Conservation (phyloP, 1,140 invertebrate species). For the Lepidostoma basale region DNA sequence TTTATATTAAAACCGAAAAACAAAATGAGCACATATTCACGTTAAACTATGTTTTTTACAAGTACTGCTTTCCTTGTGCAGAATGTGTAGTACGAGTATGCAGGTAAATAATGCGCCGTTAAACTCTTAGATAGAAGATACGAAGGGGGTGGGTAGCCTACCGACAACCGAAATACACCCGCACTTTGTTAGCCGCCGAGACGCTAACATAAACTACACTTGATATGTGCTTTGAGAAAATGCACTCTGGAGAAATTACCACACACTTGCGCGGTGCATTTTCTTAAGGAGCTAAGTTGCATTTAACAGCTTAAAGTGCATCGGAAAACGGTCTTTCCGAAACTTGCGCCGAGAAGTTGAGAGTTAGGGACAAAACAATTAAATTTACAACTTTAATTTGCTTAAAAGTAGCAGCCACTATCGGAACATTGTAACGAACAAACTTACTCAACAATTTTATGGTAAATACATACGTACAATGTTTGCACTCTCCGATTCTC, state of each 20-base stretch:
- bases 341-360: background rate
- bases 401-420: background rate
- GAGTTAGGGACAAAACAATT: constrained; percentile 10
- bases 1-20: too few relatives aligned
- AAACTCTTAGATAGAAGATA: too few relatives aligned
- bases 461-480: too few relatives aligned
- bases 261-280: constrained; percentile 38
- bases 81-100: background rate
- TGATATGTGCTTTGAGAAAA: constrained; percentile 32
- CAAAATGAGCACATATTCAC: too few relatives aligned
- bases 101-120: background rate
- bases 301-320: constrained; percentile 30
- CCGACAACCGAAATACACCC: constrained; percentile 16
- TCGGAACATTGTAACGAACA: too few relatives aligned
- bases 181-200: constrained; percentile 7
- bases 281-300: constrained; percentile 31
- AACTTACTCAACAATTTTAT: too few relatives aligned
- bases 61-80: too few relatives aligned
- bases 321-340: constrained; percentile 19
- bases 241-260: constrained; percentile 43
- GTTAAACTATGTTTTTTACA: too few relatives aligned
- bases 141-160: background rate
- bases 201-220: constrained; percentile 32
- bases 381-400: background rate
- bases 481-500: too few relatives aligned